Evolutionary conservation across 2,888 invertebrate species (phyloP).

Genomic region (Pristionchus fissidentatus): DNA sequence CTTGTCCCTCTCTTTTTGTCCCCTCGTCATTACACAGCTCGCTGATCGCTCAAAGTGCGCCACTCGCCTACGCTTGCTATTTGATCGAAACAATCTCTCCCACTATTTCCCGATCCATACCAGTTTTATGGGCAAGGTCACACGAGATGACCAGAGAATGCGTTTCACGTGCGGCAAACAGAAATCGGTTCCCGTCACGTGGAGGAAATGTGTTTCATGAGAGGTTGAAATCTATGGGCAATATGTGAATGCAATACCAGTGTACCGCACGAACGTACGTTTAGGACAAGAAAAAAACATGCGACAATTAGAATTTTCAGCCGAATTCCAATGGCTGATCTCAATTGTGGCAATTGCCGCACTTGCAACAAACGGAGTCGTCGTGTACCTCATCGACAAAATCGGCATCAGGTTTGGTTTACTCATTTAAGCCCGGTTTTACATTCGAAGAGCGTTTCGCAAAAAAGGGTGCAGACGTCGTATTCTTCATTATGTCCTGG

Average conservation of each 20-base stretch:
- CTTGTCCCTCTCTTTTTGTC: slow-evolving; percentile 12
- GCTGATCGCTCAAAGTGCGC: neutral
- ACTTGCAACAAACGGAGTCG: slow-evolving; percentile 70
- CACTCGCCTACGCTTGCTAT: no score
- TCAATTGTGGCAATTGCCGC: slow-evolving; percentile 73
- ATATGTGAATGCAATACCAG: neutral
- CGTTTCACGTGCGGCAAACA: neutral
- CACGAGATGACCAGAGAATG: slow-evolving; percentile 27
- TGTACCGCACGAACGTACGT: neutral
- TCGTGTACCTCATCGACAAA: slow-evolving; percentile 68
- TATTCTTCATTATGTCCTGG: neutral
- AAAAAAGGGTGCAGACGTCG: neutral
- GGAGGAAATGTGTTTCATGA: neutral
- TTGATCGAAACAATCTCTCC: neutral
- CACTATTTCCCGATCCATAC: neutral
- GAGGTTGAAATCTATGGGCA: neutral
- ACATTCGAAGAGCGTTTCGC: neutral
- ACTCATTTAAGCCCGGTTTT: neutral
- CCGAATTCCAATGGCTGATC: slow-evolving; percentile 64
- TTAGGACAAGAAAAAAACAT: no score
- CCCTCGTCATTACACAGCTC: slow-evolving; percentile 18
- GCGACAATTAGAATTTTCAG: slow-evolving; percentile 51
- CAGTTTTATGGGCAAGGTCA: neutral
- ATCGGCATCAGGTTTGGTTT: slow-evolving; percentile 26
- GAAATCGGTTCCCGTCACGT: neutral